These are phyloP conservation scores for Chelonoidis abingdonii DNA, from an alignment of 2,113 vertebrate genomes.

Conservation along the genomic window DNA sequence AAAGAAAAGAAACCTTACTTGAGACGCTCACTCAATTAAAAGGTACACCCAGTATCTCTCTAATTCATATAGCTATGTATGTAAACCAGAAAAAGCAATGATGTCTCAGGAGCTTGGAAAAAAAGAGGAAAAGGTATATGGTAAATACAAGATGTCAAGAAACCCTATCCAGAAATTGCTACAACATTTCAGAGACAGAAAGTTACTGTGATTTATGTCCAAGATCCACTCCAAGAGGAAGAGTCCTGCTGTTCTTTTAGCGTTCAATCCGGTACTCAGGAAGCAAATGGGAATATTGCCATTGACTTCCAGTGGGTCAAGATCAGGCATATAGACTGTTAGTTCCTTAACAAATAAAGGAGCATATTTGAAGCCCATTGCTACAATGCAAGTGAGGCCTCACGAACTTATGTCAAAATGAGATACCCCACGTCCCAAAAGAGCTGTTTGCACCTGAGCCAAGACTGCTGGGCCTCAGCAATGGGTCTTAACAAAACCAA, in stretches of 20 bases:
- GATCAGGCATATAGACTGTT: not conserved
- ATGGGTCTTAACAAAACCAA: not conserved
- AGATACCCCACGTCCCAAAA: not conserved
- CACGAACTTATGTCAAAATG: not conserved
- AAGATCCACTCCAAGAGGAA: not conserved
- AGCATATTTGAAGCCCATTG: not conserved
- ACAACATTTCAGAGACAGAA: not conserved
- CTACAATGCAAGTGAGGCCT: not conserved
- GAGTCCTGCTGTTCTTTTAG: not conserved
- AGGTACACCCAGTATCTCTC: not conserved
- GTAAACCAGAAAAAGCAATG: constrained; percentile 8
- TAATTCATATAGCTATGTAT: not conserved
- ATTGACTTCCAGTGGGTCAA: not conserved
- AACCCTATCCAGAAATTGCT: not conserved
- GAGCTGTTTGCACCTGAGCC: not conserved
- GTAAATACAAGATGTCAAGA: not conserved
- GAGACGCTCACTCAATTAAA: not conserved
- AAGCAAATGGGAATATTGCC: not conserved
- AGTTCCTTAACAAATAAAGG: not conserved
- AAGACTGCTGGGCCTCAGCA: not conserved
- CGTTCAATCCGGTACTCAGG: not conserved
- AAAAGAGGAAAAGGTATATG: not conserved
- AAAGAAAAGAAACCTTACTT: not conserved
- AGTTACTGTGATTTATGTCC: not conserved
- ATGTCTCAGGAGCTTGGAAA: not conserved